phyloP scores from a whole-genome alignment of 1,140 invertebrate genomes.

The Rhopalosiphum maidis region DNA sequence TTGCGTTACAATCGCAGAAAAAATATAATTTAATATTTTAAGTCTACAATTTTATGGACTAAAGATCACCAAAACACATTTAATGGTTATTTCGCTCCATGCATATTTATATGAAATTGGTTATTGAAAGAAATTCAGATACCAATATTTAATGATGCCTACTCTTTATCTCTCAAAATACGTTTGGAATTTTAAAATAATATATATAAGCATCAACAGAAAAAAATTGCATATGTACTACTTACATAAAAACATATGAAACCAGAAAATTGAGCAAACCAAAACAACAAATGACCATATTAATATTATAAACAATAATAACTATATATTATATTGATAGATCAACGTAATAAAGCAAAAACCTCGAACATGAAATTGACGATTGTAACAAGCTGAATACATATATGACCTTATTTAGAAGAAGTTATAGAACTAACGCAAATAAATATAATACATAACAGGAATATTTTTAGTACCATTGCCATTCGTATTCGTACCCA shows the following conservation, averaged over 20 bases:
- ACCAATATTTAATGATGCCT: background rate
- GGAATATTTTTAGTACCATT: background rate
- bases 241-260: background rate
- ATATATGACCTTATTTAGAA: background rate
- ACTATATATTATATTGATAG: too few species aligned
- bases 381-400: background rate
- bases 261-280: background rate
- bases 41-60: background rate
- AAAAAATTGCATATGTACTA: background rate
- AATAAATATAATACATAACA: background rate
- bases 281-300: background rate
- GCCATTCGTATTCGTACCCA: background rate
- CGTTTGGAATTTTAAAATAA: background rate
- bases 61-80: background rate
- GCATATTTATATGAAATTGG: background rate
- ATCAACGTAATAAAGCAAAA: background rate
- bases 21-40: background rate
- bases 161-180: background rate
- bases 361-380: slow-evolving; percentile 46
- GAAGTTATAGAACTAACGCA: background rate
- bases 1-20: background rate
- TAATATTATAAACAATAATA: background rate
- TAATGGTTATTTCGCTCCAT: background rate
- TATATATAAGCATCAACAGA: background rate
- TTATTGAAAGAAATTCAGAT: background rate